phyloP scores from a whole-genome alignment of 2,797 vertebrate genomes.

The Prunella strophiata region DNA sequence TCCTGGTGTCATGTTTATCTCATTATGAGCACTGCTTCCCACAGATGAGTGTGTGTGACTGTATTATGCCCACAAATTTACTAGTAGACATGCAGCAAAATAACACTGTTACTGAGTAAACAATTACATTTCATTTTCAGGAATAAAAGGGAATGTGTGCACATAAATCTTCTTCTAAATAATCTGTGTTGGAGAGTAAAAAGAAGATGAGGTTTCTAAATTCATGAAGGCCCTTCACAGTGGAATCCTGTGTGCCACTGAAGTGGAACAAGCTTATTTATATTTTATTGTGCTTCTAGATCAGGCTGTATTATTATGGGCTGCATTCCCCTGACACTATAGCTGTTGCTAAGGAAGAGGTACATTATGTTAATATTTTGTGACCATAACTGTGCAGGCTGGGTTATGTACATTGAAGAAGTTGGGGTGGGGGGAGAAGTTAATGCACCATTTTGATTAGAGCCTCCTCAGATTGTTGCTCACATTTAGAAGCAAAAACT shows the following conservation, averaged over 20 bases:
- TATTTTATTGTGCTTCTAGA: constrained; percentile 63
- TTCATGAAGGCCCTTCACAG: neutral
- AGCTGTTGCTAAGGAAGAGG: constrained; percentile 41
- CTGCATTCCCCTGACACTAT: neutral
- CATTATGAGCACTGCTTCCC: neutral
- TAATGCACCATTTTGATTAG: constrained; percentile 18
- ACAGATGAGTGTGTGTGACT: neutral
- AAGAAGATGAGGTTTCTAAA: constrained; percentile 39
- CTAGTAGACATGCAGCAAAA: neutral
- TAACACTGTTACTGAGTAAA: constrained; percentile 24
- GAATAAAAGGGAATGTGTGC: constrained; percentile 25
- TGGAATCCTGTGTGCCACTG: constrained; percentile 27
- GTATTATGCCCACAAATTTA: neutral
- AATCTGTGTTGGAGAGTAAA: neutral
- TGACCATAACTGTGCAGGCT: constrained; percentile 16
- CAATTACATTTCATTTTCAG: constrained; percentile 44
- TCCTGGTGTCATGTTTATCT: neutral
- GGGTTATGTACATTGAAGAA: neutral
- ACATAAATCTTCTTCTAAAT: constrained; percentile 37
- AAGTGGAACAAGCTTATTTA: constrained; percentile 64
- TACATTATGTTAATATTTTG: constrained; percentile 47
- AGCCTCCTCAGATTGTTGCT: neutral
- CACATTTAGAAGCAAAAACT: constrained; percentile 7
- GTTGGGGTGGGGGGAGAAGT: neutral
- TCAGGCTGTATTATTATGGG: constrained; percentile 24